These are phyloP conservation scores for Deladenus siricidicola DNA, from an alignment of 2,888 invertebrate genomes.

Conservation along the genomic window DNA sequence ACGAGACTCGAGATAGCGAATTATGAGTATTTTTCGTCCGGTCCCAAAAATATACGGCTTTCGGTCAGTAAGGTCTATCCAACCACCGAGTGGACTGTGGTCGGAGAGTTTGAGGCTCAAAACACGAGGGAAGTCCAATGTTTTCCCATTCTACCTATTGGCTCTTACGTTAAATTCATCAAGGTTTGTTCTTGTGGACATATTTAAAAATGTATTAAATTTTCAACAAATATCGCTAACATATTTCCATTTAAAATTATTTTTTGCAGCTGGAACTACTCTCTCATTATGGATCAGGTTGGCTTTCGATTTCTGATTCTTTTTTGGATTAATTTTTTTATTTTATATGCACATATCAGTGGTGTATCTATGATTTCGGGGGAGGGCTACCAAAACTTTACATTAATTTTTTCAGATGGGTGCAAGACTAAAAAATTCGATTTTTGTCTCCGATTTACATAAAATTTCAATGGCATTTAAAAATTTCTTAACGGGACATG, in stretches of 20 bases:
- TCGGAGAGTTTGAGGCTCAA: constrained; percentile 77
- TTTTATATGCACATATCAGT: background rate
- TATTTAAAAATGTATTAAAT: background rate
- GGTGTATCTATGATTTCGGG: no score
- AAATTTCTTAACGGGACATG: no score
- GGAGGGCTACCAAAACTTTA: no score
- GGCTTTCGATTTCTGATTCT: background rate
- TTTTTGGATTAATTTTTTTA: no score
- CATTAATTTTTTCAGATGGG: no score
- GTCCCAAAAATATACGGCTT: constrained; percentile 81
- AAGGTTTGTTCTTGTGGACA: constrained; percentile 59
- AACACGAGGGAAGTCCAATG: constrained; percentile 58
- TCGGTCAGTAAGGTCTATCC: constrained; percentile 77
- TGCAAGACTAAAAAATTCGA: no score
- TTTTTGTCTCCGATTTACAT: no score
- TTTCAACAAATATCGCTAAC: background rate
- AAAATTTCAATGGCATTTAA: no score
- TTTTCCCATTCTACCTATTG: constrained; percentile 61
- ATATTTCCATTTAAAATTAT: background rate
- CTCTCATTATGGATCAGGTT: constrained; percentile 71
- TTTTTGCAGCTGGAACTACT: constrained; percentile 67
- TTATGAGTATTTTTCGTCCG: constrained; percentile 92
- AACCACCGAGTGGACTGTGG: constrained; percentile 78
- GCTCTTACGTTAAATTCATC: constrained; percentile 73
- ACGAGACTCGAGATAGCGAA: constrained; percentile 81